phyloP scores from a whole-genome alignment of 2,113 vertebrate genomes.

The Cichladusa arquata region DNA sequence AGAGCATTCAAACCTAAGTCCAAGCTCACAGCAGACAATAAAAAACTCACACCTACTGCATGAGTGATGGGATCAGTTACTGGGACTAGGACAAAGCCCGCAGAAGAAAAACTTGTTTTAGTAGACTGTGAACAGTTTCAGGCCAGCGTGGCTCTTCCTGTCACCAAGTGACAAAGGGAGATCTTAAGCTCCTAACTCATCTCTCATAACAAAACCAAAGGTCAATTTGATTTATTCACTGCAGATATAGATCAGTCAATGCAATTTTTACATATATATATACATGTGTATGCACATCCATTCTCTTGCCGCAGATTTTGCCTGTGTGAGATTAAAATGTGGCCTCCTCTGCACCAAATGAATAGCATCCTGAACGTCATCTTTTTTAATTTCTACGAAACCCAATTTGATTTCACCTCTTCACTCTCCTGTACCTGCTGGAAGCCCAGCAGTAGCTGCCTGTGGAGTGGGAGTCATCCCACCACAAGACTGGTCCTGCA shows the following conservation, averaged over 20 bases:
- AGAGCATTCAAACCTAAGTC: neutral
- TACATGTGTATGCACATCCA: neutral
- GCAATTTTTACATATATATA: neutral
- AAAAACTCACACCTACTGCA: neutral
- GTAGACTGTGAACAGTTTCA: neutral
- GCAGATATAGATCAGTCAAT: neutral
- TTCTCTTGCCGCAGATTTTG: neutral
- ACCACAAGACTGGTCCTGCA: neutral
- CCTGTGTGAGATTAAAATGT: neutral
- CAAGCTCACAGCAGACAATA: neutral
- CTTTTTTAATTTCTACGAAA: neutral
- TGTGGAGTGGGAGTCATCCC: neutral
- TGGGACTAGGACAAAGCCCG: neutral
- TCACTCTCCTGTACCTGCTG: rapidly evolving
- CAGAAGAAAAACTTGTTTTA: neutral
- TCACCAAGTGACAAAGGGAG: neutral
- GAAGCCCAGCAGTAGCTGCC: neutral
- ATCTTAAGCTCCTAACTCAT: neutral
- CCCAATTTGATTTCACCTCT: neutral
- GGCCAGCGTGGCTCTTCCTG: neutral
- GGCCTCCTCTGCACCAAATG: neutral
- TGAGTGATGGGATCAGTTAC: neutral
- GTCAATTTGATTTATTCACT: neutral
- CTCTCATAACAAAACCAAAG: neutral
- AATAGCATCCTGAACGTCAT: neutral